Percentiles rank a stretch among this genome's conserved stretches.
phyloP scores from a whole-genome alignment of 2,888 invertebrate species.

The Xestia xanthographa region DNA sequence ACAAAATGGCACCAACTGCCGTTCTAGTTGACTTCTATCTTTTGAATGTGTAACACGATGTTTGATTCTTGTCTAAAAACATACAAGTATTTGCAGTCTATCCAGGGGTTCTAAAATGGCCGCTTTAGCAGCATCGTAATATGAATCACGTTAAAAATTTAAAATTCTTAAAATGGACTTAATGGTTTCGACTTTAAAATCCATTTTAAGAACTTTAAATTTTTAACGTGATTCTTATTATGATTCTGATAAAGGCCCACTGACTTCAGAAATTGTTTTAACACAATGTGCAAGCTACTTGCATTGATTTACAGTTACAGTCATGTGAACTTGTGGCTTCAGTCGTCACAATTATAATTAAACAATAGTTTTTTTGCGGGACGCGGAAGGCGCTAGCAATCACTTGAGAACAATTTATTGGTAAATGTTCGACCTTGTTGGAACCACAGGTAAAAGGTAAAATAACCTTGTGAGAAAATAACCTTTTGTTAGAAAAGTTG shows the following conservation, averaged over 20 bases:
- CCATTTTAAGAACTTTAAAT: too few relatives aligned
- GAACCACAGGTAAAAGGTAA: conserved; percentile 34
- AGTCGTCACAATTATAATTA: conserved; percentile 14
- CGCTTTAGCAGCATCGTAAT: too few relatives aligned
- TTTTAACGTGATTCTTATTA: too few relatives aligned
- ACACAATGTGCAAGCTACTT: not conserved
- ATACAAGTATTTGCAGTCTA: not conserved
- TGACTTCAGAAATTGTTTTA: not conserved
- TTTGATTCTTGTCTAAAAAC: not conserved
- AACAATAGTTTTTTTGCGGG: conserved; percentile 55
- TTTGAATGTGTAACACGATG: not conserved
- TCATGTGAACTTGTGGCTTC: conserved; percentile 1
- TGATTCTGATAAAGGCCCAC: too few relatives aligned
- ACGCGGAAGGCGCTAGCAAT: conserved; percentile 56
- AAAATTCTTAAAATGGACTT: too few relatives aligned
- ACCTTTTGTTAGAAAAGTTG: conserved; percentile 11
- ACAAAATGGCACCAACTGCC: conserved; percentile 7
- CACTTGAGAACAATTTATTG: conserved; percentile 43
- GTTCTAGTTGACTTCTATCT: conserved; percentile 16
- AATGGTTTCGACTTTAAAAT: too few relatives aligned
- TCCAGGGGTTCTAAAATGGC: too few relatives aligned
- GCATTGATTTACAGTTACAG: not conserved
- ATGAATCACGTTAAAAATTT: too few relatives aligned
- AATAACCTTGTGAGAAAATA: conserved; percentile 33
- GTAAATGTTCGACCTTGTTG: conserved; percentile 57